These are phyloP conservation scores for Anniella stebbinsi DNA, from an alignment of 2,797 vertebrate genomes.

Conservation along the genomic window DNA sequence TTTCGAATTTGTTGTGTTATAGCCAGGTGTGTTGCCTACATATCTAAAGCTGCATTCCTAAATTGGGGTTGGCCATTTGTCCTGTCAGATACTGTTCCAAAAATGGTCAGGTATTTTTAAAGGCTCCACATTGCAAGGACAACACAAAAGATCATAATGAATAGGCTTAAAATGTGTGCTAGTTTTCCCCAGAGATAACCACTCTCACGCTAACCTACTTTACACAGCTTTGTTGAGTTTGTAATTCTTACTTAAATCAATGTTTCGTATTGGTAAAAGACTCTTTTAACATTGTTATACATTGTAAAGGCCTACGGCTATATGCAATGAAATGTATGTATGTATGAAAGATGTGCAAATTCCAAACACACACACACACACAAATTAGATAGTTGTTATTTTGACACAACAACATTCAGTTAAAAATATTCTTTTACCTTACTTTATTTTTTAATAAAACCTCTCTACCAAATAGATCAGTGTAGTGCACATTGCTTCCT, in stretches of 20 bases:
- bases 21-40: not conserved
- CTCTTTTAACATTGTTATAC: too few species aligned
- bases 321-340: too few species aligned
- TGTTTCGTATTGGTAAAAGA: too few species aligned
- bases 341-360: too few species aligned
- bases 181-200: not conserved
- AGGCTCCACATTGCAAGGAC: not conserved
- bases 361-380: not conserved
- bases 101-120: not conserved
- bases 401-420: not conserved
- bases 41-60: not conserved
- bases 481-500: too few species aligned
- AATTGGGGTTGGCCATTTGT: not conserved
- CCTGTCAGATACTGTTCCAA: not conserved
- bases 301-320: too few species aligned
- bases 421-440: not conserved
- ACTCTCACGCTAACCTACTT: too few species aligned
- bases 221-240: too few species aligned
- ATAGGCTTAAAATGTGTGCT: not conserved
- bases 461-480: not conserved
- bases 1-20: not conserved
- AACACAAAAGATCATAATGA: not conserved
- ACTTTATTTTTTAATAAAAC: not conserved
- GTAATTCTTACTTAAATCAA: too few species aligned
- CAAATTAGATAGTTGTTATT: not conserved